Evolutionary conservation across 92 coral and sea anemone species (phyloP), one percentile per base, ranked within the genome.

Genomic region (Palythoa caribaeorum): DNA sequence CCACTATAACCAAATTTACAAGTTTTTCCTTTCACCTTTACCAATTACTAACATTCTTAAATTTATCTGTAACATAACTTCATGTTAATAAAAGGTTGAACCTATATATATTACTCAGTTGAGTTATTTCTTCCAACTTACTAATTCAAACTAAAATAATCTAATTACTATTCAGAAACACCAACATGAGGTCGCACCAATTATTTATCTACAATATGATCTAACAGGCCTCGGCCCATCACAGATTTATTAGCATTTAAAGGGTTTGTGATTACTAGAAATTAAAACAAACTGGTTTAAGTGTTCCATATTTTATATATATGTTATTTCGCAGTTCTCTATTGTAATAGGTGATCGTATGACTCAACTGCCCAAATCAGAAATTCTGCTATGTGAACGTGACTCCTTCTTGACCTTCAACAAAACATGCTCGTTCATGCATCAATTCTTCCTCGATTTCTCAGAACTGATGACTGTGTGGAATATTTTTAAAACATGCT

Each of bases 371-470:
- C 16, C 10, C 13, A 70, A 70, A 48, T 38, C 40, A 35, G 44
- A 77, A 52, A 53, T 77, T 53, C 59, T 21, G 65, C 76, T 47
- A 62, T 63, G 47, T 1, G 51, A 12, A 69, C 28, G 5, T 66
- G 63, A 69, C 86, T 60, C 71, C n/a, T 28, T 13, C 6, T 51
- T 35, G 59, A 81, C 86, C 86, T 63, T 9, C 11, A 20, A 5
- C 37, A 28, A 81, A 28, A 78, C 86, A 1, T 81, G 86, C 19
- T 76, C 20, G 20, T 65, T 81, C 86, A 81, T 65, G 86, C 76
- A 66, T 48, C 19, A 65, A 66, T 9, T 70, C 44, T 65, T 81
- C 86, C 86, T 81, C 12, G 28, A 81, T 81, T 81, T 81, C 86
- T 81, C 39, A 48, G 86, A 81, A 81, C 35, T 44, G 15, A 14